A percentile compares a stretch with the other conserved stretches of the same genome.
phyloP scores from a whole-genome alignment of 1,140 invertebrate species.

The Scylla paramamosain region DNA sequence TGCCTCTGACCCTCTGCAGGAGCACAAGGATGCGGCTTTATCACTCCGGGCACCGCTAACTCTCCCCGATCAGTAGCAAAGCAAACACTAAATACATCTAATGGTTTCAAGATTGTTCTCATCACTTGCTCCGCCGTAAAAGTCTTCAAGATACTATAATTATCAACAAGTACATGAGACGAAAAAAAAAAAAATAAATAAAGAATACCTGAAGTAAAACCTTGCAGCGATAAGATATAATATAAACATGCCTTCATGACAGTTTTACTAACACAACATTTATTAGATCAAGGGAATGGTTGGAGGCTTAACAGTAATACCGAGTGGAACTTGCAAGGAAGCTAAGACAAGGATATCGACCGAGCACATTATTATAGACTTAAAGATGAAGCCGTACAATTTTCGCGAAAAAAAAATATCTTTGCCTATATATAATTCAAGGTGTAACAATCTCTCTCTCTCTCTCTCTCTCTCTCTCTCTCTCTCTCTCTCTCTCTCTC shows the following conservation, averaged over 20 bases:
- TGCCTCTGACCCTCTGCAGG: too few relatives aligned
- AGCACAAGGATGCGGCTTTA: too few relatives aligned
- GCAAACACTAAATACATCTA: not conserved
- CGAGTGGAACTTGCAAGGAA: not conserved
- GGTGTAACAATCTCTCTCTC: not conserved
- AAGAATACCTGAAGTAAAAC: too few relatives aligned
- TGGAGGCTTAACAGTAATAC: not conserved
- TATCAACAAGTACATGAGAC: not conserved
- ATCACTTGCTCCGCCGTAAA: not conserved
- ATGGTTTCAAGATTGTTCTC: not conserved
- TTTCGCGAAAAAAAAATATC: not conserved
- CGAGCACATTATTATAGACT: not conserved
- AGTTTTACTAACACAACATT: not conserved
- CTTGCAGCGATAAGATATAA: not conserved
- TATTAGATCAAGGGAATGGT: not conserved
- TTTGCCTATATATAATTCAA: not conserved
- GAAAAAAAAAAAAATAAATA: not conserved
- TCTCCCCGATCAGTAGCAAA: not conserved
- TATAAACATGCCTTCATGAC: not conserved
- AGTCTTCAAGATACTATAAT: not conserved
- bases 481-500: slow-evolving; percentile 14
- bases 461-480: slow-evolving; percentile 6
- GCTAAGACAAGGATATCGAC: not conserved
- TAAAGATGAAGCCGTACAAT: not conserved
- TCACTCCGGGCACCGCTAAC: not conserved